Evolutionary conservation across 2,113 vertebrate genomes (phyloP), one percentile per base, ranked within the genome.

Genomic region (Serilophus lunatus): DNA sequence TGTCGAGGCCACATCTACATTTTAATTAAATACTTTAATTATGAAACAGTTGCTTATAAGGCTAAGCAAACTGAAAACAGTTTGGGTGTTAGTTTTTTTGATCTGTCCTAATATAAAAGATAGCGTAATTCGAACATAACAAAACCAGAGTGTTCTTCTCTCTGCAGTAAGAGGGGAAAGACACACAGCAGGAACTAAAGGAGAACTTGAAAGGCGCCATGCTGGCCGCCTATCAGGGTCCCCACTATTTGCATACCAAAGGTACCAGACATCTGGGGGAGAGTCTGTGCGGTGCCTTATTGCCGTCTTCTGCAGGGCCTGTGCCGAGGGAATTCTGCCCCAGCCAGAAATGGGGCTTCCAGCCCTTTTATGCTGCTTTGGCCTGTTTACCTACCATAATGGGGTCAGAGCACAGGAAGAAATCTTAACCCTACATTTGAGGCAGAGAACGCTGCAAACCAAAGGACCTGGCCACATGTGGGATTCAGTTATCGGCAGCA

Each of bases 341-440:
- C 82, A 59, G 85, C 82, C 92, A 88, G 68, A 40, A 94, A n/a
- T 2, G 26, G 90, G 82, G 59, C 88, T 93, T 47, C 40, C 82
- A 92, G 69, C 64, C 66, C 93, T 95, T 96, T 96, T 20, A 96
- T 95, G 90, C 93, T 66, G 69, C 86, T 90, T 53, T 0, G 0
- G 95, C 88, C 96, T 93, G 88, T 97, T 97, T 96, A 92, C 90
- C 92, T 56, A 86, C 86, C 69, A 59, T 12, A 64, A 42, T 13
- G 11, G 90, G 95, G 96, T 96, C 96, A 96, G 65, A 93, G 83
- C 83, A 91, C 95, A 96, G 95, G 93, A 95, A 97, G 92, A 75
- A 75, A 93, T 86, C 82, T 84, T 94, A 95, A 94, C 92, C 94
- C 69, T 18, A 7, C 35, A 6, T 86, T 88, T 51, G 82, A 90